These are phyloP conservation scores for Pseudomyrmex pallidus DNA, from an alignment of 1,140 invertebrate species.

Conservation along the genomic window DNA sequence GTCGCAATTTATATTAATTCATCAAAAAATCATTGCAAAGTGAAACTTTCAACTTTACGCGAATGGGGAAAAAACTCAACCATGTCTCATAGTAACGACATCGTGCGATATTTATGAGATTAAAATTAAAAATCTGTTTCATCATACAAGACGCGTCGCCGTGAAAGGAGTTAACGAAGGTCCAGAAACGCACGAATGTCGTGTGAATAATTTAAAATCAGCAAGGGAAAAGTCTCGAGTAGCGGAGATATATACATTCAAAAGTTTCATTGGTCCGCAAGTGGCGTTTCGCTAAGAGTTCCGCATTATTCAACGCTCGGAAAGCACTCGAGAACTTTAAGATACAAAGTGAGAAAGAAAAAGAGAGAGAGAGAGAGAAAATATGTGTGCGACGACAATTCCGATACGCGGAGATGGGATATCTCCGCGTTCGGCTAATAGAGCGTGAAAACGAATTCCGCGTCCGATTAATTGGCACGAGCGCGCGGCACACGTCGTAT, in stretches of 20 bases:
- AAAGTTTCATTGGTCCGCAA: neutral
- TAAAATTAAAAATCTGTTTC: no score
- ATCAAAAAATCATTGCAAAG: neutral
- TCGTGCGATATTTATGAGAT: no score
- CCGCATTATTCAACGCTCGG: slow-evolving; percentile 7
- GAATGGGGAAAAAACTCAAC: no score
- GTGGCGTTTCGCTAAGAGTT: neutral
- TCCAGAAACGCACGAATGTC: no score
- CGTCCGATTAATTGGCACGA: slow-evolving; percentile 40
- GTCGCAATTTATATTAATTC: neutral
- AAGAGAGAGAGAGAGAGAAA: no score
- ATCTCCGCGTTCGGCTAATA: slow-evolving; percentile 2
- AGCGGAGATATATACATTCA: neutral
- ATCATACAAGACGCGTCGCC: no score
- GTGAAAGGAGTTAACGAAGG: no score
- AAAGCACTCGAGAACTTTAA: slow-evolving; percentile 3
- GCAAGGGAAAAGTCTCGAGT: neutral
- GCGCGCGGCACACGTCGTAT: no score
- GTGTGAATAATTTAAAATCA: no score
- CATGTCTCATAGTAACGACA: no score
- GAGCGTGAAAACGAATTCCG: slow-evolving; percentile 21
- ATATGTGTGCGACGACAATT: neutral
- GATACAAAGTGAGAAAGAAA: no score
- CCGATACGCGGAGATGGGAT: slow-evolving; percentile 2
- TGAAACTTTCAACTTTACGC: no score